Evolutionary conservation across 2,113 vertebrate genomes (phyloP), one percentile per base, ranked within the genome.

Genomic region (Bufo bufo): DNA sequence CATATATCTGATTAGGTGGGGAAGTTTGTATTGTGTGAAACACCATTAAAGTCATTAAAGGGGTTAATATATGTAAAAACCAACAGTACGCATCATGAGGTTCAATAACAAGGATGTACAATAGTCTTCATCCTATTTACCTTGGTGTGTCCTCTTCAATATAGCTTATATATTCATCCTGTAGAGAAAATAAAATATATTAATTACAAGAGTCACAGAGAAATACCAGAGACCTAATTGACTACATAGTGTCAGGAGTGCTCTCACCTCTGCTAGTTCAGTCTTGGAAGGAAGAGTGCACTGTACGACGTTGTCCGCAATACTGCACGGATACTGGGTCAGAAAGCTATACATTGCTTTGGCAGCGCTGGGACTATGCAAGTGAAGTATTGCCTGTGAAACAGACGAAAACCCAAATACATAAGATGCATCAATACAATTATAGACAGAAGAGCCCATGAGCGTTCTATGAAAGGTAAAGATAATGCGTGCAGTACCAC

Each of bases 331-430:
- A 19, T 94, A 93, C 14, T 92, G 92, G 91, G 91, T 91, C 80
- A 96, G 90, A 90, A 94, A 95, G 84, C 58, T 91, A 81, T 90
- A 91, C 94, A 96, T 95, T 2, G 93, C 89, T 0, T 88, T 84
- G 33, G 94, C 94, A 0, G 95, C 90, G 65, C 90, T 91, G 49
- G 90, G 54, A 17, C 91, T 94, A 58, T 94, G 92, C 82, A 96
- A 89, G 74, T 94, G 95, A 85, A 96, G 93, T 89, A 96, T 95
- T 0, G 94, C 95, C 95, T 96, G 65, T 0, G 7, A 47, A 47
- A 74, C 20, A 3, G 17, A 13, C 0, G 11, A 20, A 19, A 19
- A 75, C 33, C 33, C 33, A 33, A 16, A 13, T 13, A 71, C n/a
- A 71, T 3, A 71, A 71, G 9, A 66, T 9, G 20, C 8, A 23